Conservation (phyloP, 2,888 invertebrate species). For the Ophioninae sp. region DNA sequence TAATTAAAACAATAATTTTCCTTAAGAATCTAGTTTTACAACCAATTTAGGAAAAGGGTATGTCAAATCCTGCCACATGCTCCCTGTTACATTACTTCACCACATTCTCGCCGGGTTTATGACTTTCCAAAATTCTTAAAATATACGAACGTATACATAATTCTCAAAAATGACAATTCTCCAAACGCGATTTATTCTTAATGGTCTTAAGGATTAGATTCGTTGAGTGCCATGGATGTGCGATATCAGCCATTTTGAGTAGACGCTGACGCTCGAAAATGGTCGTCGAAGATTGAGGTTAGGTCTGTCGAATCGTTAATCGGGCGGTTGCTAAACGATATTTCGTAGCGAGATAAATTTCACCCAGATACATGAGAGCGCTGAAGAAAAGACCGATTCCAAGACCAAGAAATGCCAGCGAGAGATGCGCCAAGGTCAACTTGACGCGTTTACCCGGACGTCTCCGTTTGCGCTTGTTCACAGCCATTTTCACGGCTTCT, state of each 20-base stretch:
- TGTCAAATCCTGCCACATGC: too few relatives aligned
- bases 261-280: not conserved
- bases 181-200: not conserved
- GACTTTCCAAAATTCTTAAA: not conserved
- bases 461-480: constrained; percentile 32
- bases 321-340: not conserved
- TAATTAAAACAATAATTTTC: too few relatives aligned
- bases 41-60: too few relatives aligned
- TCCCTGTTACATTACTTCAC: not conserved
- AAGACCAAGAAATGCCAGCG: constrained; percentile 66
- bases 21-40: too few relatives aligned
- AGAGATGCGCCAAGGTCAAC: constrained; percentile 67
- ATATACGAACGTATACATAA: too few relatives aligned
- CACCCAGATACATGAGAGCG: constrained; percentile 63
- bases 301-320: not conserved
- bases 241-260: not conserved
- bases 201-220: not conserved
- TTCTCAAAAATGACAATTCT: not conserved
- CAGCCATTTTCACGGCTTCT: constrained; percentile 31
- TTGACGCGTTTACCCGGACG: constrained; percentile 50
- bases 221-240: not conserved
- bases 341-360: constrained; percentile 51
- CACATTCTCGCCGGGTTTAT: too few relatives aligned
- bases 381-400: constrained; percentile 60
- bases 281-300: not conserved